Evolutionary conservation across 2,113 vertebrate genomes (phyloP), one percentile per base, ranked within the genome.

Genomic region (Penelope pileata): DNA sequence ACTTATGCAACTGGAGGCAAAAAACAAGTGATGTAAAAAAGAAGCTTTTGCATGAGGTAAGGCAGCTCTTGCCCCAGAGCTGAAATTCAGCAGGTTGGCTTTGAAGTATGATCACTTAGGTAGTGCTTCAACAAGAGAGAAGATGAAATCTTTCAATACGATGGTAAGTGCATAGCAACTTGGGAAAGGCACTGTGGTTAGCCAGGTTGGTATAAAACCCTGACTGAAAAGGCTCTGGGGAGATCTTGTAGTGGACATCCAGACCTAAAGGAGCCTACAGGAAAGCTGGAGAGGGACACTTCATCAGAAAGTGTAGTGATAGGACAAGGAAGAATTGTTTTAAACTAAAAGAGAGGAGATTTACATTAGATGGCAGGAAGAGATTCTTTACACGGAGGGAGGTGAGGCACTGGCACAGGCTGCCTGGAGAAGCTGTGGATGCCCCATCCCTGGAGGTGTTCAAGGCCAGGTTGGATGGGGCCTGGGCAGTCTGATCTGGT

Each of bases 51-150:
- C 42, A 62, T 8, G 22, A 79, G 22, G 11, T 30, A n/a, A 72
- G 11, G 45, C 0, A 0, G 38, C 13, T 68, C 6, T n/a, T 86
- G 14, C 56, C n/a, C 51, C 26, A 34, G 4, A 26, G 19, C 12
- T 34, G 19, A 59, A 83, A 64, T 69, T 15, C 74, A n/a, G 16
- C 24, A 74, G 32, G 10, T 2, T 72, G 26, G 12, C 7, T 91
- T 87, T 82, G 59, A 70, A 72, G 32, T 19, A 59, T 15, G n/a
- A 6, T 32, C 1, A 1, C 23, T 50, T 45, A 72, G 16, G 29
- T 19, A 60, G 36, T 43, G 36, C 29, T 4, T 16, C 15, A 62
- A 42, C 8, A 42, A 74, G 6, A 27, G 16, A 68, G n/a, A 86
- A 43, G 9, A 4, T 56, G 17, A 34, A 67, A 78, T 8, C 15